A percentile compares a stretch with the other conserved stretches of the same genome.
Conservation (phyloP, 2,888 invertebrate species). For the Sinotaia quadrata region DNA sequence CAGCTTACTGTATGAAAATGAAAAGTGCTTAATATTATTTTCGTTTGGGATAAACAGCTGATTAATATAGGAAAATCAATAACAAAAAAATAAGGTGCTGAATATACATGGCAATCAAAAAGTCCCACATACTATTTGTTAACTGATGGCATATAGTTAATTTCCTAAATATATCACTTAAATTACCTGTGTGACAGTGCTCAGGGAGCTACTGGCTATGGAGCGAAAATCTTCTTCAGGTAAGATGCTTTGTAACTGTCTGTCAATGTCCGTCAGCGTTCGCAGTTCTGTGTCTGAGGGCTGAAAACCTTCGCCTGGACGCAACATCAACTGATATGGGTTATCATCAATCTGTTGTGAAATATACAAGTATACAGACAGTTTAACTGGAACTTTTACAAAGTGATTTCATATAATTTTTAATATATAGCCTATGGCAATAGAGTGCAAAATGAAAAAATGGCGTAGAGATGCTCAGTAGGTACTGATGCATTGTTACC, state of each 20-base stretch:
- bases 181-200: constrained; percentile 10
- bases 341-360: constrained; percentile 22
- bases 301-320: constrained; percentile 61
- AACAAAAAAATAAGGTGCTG: not conserved
- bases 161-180: not conserved
- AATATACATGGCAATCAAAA: not conserved
- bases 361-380: too few relatives aligned
- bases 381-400: too few relatives aligned
- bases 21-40: not conserved
- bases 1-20: too few relatives aligned
- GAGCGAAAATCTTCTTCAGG: constrained; percentile 61
- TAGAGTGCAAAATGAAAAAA: too few relatives aligned
- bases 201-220: constrained; percentile 30
- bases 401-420: too few relatives aligned
- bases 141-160: too few relatives aligned
- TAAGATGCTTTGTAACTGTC: constrained; percentile 56
- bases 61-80: not conserved
- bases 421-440: too few relatives aligned
- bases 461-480: too few relatives aligned
- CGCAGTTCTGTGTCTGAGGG: constrained; percentile 54
- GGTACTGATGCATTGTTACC: too few relatives aligned
- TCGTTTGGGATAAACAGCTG: not conserved
- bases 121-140: too few relatives aligned
- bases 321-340: constrained; percentile 52
- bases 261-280: constrained; percentile 59